These are phyloP conservation scores for Baccha elongata DNA, from an alignment of 2,888 invertebrate genomes.

Conservation along the genomic window DNA sequence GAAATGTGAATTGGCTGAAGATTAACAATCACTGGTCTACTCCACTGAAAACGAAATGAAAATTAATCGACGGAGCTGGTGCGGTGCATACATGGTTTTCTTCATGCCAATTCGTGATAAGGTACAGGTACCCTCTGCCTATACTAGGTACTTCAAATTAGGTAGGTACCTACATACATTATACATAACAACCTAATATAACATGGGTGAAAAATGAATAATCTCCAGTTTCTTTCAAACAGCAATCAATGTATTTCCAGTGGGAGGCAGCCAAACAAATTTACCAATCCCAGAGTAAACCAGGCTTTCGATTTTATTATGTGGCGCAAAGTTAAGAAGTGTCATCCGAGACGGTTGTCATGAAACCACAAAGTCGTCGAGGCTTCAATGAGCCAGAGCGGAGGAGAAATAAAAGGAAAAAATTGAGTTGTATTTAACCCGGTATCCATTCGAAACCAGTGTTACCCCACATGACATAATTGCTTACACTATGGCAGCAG, in stretches of 20 bases:
- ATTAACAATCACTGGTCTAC: constrained; percentile 40
- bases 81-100: neutral
- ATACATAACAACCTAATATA: no score
- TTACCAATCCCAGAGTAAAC: constrained; percentile 2
- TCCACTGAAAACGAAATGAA: constrained; percentile 48
- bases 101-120: neutral
- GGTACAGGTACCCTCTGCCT: neutral
- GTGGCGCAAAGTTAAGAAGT: constrained; percentile 50
- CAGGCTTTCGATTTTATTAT: constrained; percentile 36
- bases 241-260: constrained; percentile 29
- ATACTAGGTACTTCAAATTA: no score
- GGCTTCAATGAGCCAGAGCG: neutral
- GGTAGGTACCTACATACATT: no score
- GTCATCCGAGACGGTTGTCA: constrained; percentile 65
- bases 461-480: constrained; percentile 69
- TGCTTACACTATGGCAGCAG: constrained; percentile 47
- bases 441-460: constrained; percentile 64
- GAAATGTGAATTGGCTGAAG: neutral
- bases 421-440: constrained; percentile 46
- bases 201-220: no score
- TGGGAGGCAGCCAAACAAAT: constrained; percentile 57
- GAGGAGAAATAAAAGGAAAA: constrained; percentile 6
- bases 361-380: constrained; percentile 54
- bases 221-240: neutral
- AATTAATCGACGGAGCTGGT: constrained; percentile 54